Evolutionary conservation across 2,113 vertebrate genomes (phyloP).

Genomic region (Pao palembangensis): DNA sequence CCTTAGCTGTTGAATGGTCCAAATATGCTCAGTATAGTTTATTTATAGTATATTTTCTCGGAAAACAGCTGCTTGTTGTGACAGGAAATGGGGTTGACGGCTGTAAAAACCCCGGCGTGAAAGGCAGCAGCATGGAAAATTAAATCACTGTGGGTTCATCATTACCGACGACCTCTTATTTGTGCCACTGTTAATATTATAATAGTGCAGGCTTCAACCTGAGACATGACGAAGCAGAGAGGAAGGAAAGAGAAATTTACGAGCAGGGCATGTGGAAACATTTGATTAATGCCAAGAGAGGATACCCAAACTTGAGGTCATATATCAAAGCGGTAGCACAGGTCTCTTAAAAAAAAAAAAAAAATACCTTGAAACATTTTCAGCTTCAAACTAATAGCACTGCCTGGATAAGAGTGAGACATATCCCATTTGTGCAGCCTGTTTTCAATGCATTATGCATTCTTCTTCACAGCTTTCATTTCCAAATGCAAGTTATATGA

Average conservation of each 20-base stretch:
- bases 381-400: conserved; percentile 40
- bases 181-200: background rate
- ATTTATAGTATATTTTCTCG: background rate
- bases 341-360: conserved; percentile 24
- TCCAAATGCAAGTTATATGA: conserved; percentile 40
- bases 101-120: background rate
- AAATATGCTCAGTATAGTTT: background rate
- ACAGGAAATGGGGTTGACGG: background rate
- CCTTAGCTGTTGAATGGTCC: background rate
- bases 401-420: conserved; percentile 36
- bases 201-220: background rate
- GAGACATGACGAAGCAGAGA: background rate
- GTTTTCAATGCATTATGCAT: conserved; percentile 40
- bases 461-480: conserved; percentile 40
- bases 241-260: background rate
- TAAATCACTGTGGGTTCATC: background rate
- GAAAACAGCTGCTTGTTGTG: background rate
- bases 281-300: conserved; percentile 4
- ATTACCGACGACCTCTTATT: background rate
- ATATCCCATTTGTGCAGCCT: conserved; percentile 19
- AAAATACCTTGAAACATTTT: conserved; percentile 35
- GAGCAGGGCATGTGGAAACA: background rate
- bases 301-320: conserved; percentile 18
- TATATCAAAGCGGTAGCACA: conserved; percentile 21
- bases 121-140: background rate